Base-by-base conservation (phyloP, 2,797 vertebrate genomes). In the Pangasius sanitwongsei region DNA sequence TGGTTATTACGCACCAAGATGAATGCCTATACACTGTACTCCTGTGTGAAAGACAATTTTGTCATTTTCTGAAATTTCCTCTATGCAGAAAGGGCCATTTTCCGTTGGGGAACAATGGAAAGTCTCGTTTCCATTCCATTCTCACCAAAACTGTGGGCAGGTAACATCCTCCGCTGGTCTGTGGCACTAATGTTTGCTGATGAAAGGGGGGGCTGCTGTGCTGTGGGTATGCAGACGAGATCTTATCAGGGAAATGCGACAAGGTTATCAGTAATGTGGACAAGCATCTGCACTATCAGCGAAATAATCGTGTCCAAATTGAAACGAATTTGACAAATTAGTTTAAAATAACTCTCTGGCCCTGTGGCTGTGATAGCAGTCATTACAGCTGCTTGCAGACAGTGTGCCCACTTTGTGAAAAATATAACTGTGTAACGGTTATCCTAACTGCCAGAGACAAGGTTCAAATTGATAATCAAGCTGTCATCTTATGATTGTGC, bases 1-100 rank as follows among this genome's bases (percentile, higher is more conserved):
- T 92, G 94, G 94, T 96, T 95, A 95, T 96, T 96, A 95, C 96
- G 95, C 92, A 83, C 90, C 89, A 89, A 95, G 96, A 96, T 96
- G 95, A 95, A 96, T 96, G 96, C 95, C 94, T 92, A 93, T 93
- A 94, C 93, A 95, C 94, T 95, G 93, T 90, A 74, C 83, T 87
- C 91, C 91, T 91, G 91, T 93, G 92, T 94, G 93, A 93, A 94
- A 95, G 93, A 95, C 95, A 95, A 95, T 84, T 74, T 90, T 83
- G 90, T 87, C 82, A 88, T 87, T 91, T 87, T 90, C 92, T 91
- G 53, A 70, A 74, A 48, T 89, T 84, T 91, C 94, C 65, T 93
- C 90, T 91, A 91, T 86, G 53, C 85, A 86, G 91, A 86, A 91
- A 91, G 87, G 87, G 86, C 65, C 83, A 80, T 90, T 93, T 90